Evolutionary conservation across 1,140 invertebrate species (phyloP).

Genomic region (Diorhabda sublineata): DNA sequence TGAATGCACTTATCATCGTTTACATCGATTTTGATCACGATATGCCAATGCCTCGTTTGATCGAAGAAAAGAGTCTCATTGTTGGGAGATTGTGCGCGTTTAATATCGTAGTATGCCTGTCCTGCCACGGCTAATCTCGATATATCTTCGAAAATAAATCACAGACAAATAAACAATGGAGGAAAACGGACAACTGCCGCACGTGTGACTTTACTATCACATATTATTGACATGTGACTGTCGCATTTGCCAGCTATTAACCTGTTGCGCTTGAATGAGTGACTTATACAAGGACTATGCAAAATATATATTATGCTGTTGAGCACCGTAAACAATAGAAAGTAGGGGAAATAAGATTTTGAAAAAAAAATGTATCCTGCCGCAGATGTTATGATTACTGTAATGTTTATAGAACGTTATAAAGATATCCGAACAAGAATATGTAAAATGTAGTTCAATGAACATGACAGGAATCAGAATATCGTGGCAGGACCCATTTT

Average conservation of each 20-base stretch:
- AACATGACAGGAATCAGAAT: no score
- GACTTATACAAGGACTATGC: no score
- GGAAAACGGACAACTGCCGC: background rate
- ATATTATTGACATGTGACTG: background rate
- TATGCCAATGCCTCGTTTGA: background rate
- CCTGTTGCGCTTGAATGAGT: no score
- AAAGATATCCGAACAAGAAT: no score
- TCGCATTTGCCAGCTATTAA: background rate
- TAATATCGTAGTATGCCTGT: background rate
- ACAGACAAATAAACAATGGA: background rate
- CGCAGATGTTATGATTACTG: no score
- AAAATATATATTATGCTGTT: no score
- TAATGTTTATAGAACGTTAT: no score
- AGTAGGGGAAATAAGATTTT: no score
- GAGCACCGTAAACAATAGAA: no score
- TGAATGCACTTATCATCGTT: background rate
- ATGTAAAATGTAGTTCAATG: no score
- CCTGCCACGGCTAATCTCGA: background rate
- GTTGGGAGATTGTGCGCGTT: background rate
- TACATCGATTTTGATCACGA: constrained; percentile 2
- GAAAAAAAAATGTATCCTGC: no score
- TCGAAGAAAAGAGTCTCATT: background rate
- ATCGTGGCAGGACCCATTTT: no score
- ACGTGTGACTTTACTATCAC: background rate
- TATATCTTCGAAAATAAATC: constrained; percentile 1